Evolutionary conservation across 1,140 invertebrate species (phyloP), one percentile per base, ranked within the genome.

Genomic region (Drosophila ananassae): DNA sequence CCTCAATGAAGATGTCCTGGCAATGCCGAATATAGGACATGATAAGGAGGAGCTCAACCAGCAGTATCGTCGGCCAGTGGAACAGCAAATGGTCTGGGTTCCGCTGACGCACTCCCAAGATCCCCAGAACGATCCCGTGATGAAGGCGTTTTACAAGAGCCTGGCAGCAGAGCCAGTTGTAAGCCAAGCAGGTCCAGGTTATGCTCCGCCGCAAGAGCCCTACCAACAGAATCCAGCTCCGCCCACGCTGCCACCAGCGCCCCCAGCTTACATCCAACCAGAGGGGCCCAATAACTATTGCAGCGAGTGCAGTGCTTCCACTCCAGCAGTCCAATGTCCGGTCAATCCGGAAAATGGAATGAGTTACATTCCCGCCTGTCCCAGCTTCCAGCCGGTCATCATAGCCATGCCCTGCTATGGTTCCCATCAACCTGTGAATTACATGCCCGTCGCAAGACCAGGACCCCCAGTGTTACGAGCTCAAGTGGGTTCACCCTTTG

Each of bases 391-490:
- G 47, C 84, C 85, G 0, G 77, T 89, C 1, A 85, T 89, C 9
- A 89, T 89, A 50, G 57, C 80, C 25, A 89, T 89, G 73, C 84
- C 84, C 10, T 89, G 84, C 44, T 89, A 75, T 39, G 80, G 79
- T 1, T 79, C 77, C 22, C 73, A 83, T n/a, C 76, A 69, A 44
- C 79, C 79, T 1, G 54, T 64, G 2, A 79, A 81, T 17, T 89
- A 79, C 13, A 21, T 83, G 39, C 67, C 52, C 2, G 28, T 73
- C 7, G 77, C 80, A 1, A 44, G 56, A 1, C 22, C 41, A 0
- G 12, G 41, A 28, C 17, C 39, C n/a, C 41, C 54, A 1, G 25
- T 46, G 25, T 21, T 9, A 28, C 24, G 32, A 22, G 2, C 28
- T 4, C 6, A 24, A 28, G 2, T 52, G 7, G 54, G 17, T 32